Conservation (phyloP, 2,797 vertebrate species). For the Hylomyscus alleni region DNA sequence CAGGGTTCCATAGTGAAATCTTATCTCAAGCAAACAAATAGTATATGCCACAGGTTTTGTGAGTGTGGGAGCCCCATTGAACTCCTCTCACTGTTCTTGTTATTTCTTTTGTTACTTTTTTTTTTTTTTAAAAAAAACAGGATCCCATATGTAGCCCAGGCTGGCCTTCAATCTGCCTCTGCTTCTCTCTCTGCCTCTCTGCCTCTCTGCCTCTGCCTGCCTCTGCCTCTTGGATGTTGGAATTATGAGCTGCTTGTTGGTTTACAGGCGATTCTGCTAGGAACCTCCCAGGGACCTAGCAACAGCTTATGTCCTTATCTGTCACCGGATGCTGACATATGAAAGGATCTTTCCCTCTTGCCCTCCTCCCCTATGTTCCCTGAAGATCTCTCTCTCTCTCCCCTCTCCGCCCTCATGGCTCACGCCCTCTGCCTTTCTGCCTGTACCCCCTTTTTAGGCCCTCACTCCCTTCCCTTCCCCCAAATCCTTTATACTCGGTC, state of each 20-base stretch:
- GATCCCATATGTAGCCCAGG: not conserved
- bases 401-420: no score
- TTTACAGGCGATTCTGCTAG: no score
- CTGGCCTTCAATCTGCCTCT: not conserved
- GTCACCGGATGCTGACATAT: no score
- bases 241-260: not conserved
- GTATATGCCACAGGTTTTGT: not conserved
- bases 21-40: not conserved
- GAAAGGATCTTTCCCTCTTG: no score
- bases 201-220: not conserved
- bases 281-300: no score
- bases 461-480: not conserved
- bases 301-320: no score
- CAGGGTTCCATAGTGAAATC: not conserved
- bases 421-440: not conserved
- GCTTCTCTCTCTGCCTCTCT: not conserved
- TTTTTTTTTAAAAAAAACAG: not conserved
- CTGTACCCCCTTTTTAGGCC: not conserved
- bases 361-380: no score
- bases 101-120: not conserved
- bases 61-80: not conserved
- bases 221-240: not conserved
- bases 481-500: not conserved
- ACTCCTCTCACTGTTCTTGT: not conserved
- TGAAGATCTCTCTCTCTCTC: no score